A percentile compares a stretch with the other conserved stretches of the same genome.
These are phyloP conservation scores for Neomonachus schauinslandi DNA, from an alignment of 2,113 vertebrate species.

Conservation along the genomic window DNA sequence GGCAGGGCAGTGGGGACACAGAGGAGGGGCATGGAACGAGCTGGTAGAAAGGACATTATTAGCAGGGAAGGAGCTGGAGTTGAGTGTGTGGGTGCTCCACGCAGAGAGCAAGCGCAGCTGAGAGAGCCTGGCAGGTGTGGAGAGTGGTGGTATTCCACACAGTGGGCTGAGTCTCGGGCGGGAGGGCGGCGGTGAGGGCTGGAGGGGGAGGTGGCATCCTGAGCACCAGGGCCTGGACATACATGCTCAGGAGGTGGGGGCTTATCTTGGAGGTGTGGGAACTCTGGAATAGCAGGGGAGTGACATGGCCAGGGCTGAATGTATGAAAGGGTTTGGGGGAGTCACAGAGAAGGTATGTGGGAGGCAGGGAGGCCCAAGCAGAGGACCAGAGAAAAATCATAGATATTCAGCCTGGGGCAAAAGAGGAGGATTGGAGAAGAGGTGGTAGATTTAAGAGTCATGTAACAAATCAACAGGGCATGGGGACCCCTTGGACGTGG, in stretches of 20 bases:
- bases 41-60: accelerated
- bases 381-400: background rate
- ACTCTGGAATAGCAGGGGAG: background rate
- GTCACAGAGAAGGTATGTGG: background rate
- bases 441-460: background rate
- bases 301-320: accelerated
- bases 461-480: background rate
- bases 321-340: background rate
- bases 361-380: background rate
- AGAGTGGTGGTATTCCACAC: background rate
- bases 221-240: background rate
- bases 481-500: background rate
- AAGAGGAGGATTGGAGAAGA: background rate
- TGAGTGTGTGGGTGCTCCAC: no score
- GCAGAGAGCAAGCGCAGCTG: background rate
- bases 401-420: background rate
- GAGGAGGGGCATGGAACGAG: background rate
- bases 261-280: background rate
- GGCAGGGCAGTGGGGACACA: background rate
- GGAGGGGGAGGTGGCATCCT: background rate
- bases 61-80: background rate
- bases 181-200: background rate
- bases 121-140: background rate
- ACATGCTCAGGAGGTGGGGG: background rate
- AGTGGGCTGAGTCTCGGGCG: accelerated